Base-by-base conservation (phyloP, 2,888 invertebrate species). In the Pandemis cinnamomeana region DNA sequence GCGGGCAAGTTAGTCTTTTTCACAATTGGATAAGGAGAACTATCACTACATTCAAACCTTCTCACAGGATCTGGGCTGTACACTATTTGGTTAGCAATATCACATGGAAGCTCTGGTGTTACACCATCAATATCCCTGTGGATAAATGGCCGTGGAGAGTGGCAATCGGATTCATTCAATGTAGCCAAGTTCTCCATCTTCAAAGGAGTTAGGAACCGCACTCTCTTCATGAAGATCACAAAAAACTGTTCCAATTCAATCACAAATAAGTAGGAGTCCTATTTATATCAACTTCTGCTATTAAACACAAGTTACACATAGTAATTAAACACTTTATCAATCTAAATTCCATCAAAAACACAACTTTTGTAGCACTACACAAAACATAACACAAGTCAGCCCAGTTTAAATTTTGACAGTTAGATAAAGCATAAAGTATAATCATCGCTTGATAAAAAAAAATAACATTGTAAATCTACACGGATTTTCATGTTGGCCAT, bases 71-170 rank as follows among this genome's bases (percentile, higher is more conserved):
- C 92, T 70, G 80, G 81, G 69, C 80, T 87, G 78, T 85, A 91
- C 0, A 85, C 80, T 55, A 92, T 72, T 44, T 86, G 76, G 77
- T 80, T 86, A 0, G 83, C 75, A 68, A 79, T 81, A 53, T 77
- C 79, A 70, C 83, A 71, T 60, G 78, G 81, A 42, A 84, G 67
- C 60, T 84, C 82, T 10, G 85, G 83, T n/a, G 79, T 76, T 53
- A 76, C 76, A 2, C 84, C 75, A 15, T 83, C 77, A 61, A 80
- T 76, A 71, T 86, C 85, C 71, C 82, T 85, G 63, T 87, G 87
- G 41, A 90, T 79, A 77, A 88, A 89, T 0, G 93, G 93, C 64
- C 94, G 85, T 46, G 94, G 93, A 55, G 90, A 93, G 77, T 94
- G 94, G 76, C 92, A 92, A 75, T 93, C 93, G 3, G 81, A 82